phyloP scores from a whole-genome alignment of 2,797 vertebrate species.

The Trachurus trachurus region DNA sequence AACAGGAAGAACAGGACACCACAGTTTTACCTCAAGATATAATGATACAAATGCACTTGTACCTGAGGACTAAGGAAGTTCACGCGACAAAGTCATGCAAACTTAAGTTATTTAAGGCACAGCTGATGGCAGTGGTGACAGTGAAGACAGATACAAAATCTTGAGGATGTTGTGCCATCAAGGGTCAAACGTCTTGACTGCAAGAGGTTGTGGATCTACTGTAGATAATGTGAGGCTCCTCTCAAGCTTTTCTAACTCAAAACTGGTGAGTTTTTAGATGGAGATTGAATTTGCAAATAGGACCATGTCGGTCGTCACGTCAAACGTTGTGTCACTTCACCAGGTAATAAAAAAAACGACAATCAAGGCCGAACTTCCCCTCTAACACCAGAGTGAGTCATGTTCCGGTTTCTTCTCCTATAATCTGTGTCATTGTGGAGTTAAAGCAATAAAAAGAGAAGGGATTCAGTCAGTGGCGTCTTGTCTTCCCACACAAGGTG shows the following conservation, averaged over 20 bases:
- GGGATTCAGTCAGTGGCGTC: conserved; percentile 22
- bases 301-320: conserved; percentile 4
- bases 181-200: not conserved
- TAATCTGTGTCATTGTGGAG: conserved; percentile 50
- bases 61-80: not conserved
- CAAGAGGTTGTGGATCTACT: conserved; percentile 1
- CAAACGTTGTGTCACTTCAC: not conserved
- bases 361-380: conserved; percentile 6
- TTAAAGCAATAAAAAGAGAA: conserved; percentile 29
- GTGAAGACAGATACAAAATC: not conserved
- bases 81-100: not conserved
- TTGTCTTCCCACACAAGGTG: conserved; percentile 52
- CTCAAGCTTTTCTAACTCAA: not conserved
- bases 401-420: conserved; percentile 5
- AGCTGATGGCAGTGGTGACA: not conserved
- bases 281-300: not conserved
- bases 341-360: not conserved
- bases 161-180: conserved; percentile 2
- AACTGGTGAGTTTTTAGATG: not conserved
- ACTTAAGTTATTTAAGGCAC: not conserved
- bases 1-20: not conserved
- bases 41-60: too few species aligned
- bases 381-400: not conserved
- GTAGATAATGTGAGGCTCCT: not conserved
- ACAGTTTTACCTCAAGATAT: conserved; percentile 7